Percentiles rank a stretch among this genome's conserved stretches.
Evolutionary conservation across 2,797 vertebrate species (phyloP).

Genomic region (Macropodus opercularis): DNA sequence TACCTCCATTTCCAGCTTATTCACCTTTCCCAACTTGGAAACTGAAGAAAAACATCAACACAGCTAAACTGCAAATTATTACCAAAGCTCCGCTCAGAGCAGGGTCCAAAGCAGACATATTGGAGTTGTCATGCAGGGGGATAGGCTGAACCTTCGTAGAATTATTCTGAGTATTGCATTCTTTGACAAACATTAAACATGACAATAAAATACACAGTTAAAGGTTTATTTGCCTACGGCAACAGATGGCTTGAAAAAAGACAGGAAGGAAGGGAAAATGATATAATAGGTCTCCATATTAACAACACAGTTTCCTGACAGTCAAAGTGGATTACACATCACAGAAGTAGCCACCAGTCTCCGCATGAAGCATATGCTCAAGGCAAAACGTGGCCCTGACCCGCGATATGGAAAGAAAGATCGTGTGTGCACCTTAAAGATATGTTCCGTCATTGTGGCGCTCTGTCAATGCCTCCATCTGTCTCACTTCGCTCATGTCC

Average conservation of each 20-base stretch:
- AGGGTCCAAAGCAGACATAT: constrained; percentile 66
- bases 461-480: constrained; percentile 10
- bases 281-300: constrained; percentile 56
- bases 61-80: constrained; percentile 76
- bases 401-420: constrained; percentile 24
- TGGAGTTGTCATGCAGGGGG: constrained; percentile 68
- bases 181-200: constrained; percentile 75
- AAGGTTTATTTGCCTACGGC: constrained; percentile 56
- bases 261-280: constrained; percentile 41
- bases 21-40: constrained; percentile 76
- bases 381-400: constrained; percentile 38
- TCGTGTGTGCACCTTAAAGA: constrained; percentile 32
- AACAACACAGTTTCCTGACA: constrained; percentile 48
- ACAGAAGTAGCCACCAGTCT: constrained; percentile 46
- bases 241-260: constrained; percentile 41
- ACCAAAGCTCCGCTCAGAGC: constrained; percentile 69
- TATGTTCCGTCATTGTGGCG: constrained; percentile 8
- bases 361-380: constrained; percentile 40
- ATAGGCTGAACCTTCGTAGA: constrained; percentile 62
- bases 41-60: constrained; percentile 76
- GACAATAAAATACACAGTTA: constrained; percentile 70
- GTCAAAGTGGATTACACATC: constrained; percentile 57
- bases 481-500: neutral
- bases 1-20: constrained; percentile 34
- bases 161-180: constrained; percentile 62